Base-by-base conservation (phyloP, 1,140 invertebrate genomes). In the Papilio glaucus region DNA sequence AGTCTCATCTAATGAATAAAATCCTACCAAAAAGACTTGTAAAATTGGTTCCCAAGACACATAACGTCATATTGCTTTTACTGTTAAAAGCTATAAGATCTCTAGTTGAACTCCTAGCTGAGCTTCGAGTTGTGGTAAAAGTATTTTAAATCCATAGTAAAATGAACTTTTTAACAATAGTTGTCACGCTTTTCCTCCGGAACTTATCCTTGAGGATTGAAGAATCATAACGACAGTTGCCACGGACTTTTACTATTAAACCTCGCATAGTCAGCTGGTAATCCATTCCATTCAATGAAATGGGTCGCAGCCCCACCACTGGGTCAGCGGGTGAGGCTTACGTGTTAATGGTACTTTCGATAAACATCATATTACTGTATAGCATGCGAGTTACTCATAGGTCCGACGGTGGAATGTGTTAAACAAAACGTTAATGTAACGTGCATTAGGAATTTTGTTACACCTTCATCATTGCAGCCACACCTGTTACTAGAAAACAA, bases 361-460 rank as follows among this genome's bases (percentile, higher is more conserved):
- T 69, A 53, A 69, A 69, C 42, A 69, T 69, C 67, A 13, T 69
- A 69, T 49, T 26, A 33, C 67, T 33, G 67, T 29, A 53, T 69
- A 69, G 67, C 67, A 69, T 53, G 67, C 67, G 26, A 69, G 18
- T 69, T 69, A 49, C 67, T 49, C 65, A 69, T 69, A n/a, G 26
- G 8, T 53, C 45, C 29, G 42, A 24, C 29, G 24, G 42, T 26
- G 42, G 12, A 37, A 69, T 33, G 42, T 69, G 67, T 29, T 49
- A 45, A 69, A 42, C 33, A 38, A 69, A 69, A 26, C 67, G 42
- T 53, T 69, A 69, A 69, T 69, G 67, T 69, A 69, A 69, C 42
- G n/a, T 69, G 42, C 6, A 10, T 29, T 24, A 26, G 24, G 24
- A 67, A 45, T 37, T 53, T 53, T 68, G 63, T 53, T 29, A 69